Evolutionary conservation across 64 coral and sea anemone species (phyloP).

Genomic region (Montipora cactus): DNA sequence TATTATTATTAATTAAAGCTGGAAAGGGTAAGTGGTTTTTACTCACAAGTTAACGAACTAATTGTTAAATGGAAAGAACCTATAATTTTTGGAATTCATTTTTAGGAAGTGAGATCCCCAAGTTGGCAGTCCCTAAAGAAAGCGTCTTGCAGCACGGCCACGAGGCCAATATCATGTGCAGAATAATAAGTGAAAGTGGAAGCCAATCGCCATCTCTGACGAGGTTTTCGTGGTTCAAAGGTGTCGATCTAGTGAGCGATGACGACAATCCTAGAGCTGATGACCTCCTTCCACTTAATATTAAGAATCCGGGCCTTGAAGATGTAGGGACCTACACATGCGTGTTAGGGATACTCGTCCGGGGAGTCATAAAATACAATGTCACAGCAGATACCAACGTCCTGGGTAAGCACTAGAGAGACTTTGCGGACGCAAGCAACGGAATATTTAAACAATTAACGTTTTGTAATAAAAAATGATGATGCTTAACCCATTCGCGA

Average conservation of each 20-base stretch:
- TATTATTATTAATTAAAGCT: too few species aligned
- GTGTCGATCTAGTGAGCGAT: neutral
- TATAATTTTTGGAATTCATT: too few species aligned
- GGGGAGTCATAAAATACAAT: neutral
- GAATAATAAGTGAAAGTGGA: neutral
- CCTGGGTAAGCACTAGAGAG: neutral
- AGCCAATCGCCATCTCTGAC: neutral
- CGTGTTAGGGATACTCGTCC: neutral
- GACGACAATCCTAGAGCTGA: neutral
- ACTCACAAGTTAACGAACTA: too few species aligned
- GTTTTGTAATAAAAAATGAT: too few species aligned
- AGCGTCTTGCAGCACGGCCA: neutral
- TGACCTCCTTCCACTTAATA: neutral
- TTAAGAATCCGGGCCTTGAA: neutral
- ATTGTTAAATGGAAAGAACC: too few species aligned
- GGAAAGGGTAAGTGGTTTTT: too few species aligned
- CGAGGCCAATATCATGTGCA: neutral
- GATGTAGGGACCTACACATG: neutral
- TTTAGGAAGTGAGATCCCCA: too few species aligned
- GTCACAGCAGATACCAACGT: neutral
- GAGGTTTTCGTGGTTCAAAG: slow-evolving; percentile 24
- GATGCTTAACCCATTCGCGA: too few species aligned
- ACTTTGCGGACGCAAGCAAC: too few species aligned
- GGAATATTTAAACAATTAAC: too few species aligned
- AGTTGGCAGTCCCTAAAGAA: neutral